phyloP scores from a whole-genome alignment of 2,797 vertebrate genomes.

The Cetoscarus ocellatus region DNA sequence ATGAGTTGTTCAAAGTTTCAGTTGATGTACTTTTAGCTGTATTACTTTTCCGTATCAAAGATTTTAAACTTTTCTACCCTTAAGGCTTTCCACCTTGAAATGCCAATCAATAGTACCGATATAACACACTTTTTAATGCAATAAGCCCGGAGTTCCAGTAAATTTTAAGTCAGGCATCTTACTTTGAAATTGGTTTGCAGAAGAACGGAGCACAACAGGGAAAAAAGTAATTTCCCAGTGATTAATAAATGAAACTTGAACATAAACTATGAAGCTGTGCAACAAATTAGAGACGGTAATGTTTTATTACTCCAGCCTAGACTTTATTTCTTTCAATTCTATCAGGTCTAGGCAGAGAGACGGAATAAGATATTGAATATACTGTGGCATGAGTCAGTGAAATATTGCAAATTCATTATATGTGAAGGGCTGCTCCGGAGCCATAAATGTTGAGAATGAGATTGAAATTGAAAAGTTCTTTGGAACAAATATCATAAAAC shows the following conservation, averaged over 20 bases:
- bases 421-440: constrained; percentile 78
- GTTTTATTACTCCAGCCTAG: constrained; percentile 45
- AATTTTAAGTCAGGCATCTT: constrained; percentile 34
- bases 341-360: constrained; percentile 67
- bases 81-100: constrained; percentile 11
- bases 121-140: constrained; percentile 24
- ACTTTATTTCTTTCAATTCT: constrained; percentile 59
- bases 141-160: constrained; percentile 39
- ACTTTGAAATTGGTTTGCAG: constrained; percentile 57
- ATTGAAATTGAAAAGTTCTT: constrained; percentile 84
- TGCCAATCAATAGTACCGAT: constrained; percentile 15
- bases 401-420: constrained; percentile 80
- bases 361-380: constrained; percentile 76
- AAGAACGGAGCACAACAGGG: constrained; percentile 51
- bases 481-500: constrained; percentile 80
- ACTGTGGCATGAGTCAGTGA: constrained; percentile 65
- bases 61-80: constrained; percentile 17
- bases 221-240: constrained; percentile 53
- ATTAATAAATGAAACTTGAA: constrained; percentile 74
- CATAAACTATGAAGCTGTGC: constrained; percentile 58
- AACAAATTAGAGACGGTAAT: constrained; percentile 50
- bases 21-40: background rate
- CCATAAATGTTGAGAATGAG: constrained; percentile 82
- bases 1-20: background rate
- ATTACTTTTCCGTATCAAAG: background rate